These are phyloP conservation scores for Graptemys geographica DNA, from an alignment of 2,797 vertebrate genomes.

Conservation along the genomic window DNA sequence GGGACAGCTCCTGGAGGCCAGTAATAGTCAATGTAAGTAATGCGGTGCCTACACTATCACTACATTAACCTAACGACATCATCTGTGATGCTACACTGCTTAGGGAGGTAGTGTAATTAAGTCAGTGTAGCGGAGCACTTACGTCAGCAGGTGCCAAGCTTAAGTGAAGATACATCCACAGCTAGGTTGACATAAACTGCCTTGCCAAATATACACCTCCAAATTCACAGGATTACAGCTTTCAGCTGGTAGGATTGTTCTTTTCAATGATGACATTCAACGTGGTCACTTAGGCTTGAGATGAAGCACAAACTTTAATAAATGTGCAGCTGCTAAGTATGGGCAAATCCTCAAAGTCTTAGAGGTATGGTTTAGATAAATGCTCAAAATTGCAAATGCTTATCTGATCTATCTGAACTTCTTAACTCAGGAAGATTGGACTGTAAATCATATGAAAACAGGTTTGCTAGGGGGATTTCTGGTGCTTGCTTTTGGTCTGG, in stretches of 20 bases:
- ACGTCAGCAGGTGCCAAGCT: background rate
- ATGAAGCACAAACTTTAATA: background rate
- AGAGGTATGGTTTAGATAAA: background rate
- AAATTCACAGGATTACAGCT: background rate
- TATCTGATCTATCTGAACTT: background rate
- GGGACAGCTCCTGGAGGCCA: too few species aligned
- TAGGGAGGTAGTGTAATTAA: background rate
- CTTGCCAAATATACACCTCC: background rate
- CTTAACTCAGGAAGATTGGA: background rate
- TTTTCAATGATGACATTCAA: background rate
- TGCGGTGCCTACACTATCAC: background rate
- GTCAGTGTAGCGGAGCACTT: background rate
- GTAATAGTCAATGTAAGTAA: background rate
- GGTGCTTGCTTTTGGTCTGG: background rate
- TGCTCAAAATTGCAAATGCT: background rate
- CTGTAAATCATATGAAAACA: background rate
- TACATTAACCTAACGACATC: background rate
- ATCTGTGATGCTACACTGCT: fast-evolving
- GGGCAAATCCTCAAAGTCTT: background rate
- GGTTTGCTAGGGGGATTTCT: background rate
- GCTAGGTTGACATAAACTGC: background rate
- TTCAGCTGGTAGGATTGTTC: background rate
- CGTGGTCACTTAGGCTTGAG: background rate
- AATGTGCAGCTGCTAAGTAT: background rate
- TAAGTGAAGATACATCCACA: too few species aligned